Conservation (phyloP, 2,113 vertebrate genomes). For the Phaethon lepturus region DNA sequence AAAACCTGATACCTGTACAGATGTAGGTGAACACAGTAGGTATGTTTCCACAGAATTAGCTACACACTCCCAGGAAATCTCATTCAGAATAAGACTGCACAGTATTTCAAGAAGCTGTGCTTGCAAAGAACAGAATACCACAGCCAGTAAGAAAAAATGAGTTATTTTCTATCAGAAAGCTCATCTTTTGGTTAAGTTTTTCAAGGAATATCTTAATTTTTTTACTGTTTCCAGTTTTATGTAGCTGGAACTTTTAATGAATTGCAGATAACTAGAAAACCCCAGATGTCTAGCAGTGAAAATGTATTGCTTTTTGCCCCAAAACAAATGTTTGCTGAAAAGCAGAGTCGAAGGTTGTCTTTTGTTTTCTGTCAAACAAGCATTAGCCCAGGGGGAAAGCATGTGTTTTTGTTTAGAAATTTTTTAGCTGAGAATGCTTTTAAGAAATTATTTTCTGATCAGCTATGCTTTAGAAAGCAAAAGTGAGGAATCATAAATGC, state of each 20-base stretch:
- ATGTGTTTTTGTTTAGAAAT: not conserved
- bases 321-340: not conserved
- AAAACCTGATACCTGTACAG: not conserved
- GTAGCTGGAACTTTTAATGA: not conserved
- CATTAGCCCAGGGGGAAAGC: rapidly evolving
- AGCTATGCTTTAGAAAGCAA: not conserved
- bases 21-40: not conserved
- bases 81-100: not conserved
- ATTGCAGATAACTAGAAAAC: not conserved
- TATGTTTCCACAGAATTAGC: not conserved
- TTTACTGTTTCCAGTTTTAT: not conserved
- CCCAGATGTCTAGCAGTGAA: not conserved
- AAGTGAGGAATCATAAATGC: not conserved
- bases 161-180: not conserved
- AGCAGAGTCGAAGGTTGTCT: not conserved
- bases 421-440: not conserved
- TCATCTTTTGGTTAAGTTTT: not conserved
- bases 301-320: not conserved
- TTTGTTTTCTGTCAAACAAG: not conserved
- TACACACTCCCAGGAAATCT: not conserved
- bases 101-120: not conserved
- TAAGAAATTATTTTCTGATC: not conserved
- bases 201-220: not conserved
- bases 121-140: not conserved
- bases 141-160: not conserved